Evolutionary conservation across 2,888 invertebrate species (phyloP), one percentile per base, ranked within the genome.

Genomic region (Malacosoma neustria): DNA sequence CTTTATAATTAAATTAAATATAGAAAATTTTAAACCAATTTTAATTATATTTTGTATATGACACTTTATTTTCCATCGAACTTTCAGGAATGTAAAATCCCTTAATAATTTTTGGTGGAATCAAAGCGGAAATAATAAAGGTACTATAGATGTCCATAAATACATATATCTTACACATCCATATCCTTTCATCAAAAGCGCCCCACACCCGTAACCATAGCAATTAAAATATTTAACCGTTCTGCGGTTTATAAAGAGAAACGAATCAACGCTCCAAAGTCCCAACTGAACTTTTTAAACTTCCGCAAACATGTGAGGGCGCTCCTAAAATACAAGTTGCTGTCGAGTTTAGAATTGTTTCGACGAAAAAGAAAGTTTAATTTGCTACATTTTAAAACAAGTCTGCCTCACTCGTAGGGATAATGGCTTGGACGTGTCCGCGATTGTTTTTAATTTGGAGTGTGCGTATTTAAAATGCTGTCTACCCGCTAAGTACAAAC

Each of bases 241-340:
- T 61, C 60, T 68, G 70, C 51, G 64, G 64, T 57, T 48, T 61
- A 61, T 64, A 74, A 64, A 65, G 73, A 71, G 68, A n/a, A 14
- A 67, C 61, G 65, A 64, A 67, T 69, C 65, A 66, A 57, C 66
- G 67, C 64, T 76, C 67, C 63, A 72, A 69, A 76, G 70, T 70
- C 69, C 69, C 54, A 48, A 39, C 35, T 30, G 52, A 76, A 77
- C 75, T 80, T 82, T 80, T 76, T 65, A 68, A 82, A 84, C 66
- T 82, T 79, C 74, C 71, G 54, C 71, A 79, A 80, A 77, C 82
- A 80, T 76, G 77, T 72, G 73, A 77, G 80, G 76, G 74, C 61
- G 62, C 54, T 60, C 66, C 76, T 85, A 82, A 85, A 82, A 85
- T 64, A 75, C 70, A 85, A 84, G 84, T 84, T 84, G 73, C 56